These are phyloP conservation scores for Panorpa germanica DNA, from an alignment of 2,888 invertebrate genomes.

Conservation along the genomic window DNA sequence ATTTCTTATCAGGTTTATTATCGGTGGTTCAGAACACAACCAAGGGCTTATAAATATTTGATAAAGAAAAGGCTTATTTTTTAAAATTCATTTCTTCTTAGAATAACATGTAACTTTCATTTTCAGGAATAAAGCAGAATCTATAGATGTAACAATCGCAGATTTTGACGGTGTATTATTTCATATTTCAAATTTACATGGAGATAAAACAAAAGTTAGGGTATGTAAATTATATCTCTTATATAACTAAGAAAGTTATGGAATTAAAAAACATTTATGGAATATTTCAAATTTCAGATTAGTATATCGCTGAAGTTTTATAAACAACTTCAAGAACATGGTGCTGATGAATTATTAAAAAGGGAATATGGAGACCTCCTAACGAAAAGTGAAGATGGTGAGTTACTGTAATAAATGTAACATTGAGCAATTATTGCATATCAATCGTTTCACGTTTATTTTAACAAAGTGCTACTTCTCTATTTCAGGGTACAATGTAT, in stretches of 20 bases:
- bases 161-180: slow-evolving; percentile 99
- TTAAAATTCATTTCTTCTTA: slow-evolving; percentile 1
- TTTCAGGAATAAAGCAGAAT: slow-evolving; percentile 84
- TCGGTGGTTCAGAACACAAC: background rate
- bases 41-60: background rate
- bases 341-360: slow-evolving; percentile 90
- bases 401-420: slow-evolving; percentile 12
- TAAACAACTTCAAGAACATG: slow-evolving; percentile 94
- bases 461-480: slow-evolving; percentile 9
- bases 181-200: slow-evolving; percentile 93
- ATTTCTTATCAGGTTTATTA: background rate
- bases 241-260: background rate
- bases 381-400: slow-evolving; percentile 73
- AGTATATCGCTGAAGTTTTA: slow-evolving; percentile 98
- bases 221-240: slow-evolving; percentile 34
- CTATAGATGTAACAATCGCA: slow-evolving; percentile 82
- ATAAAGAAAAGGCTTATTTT: background rate
- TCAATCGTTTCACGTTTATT: slow-evolving; percentile 2
- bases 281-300: slow-evolving; percentile 39
- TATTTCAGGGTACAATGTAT: slow-evolving; percentile 75
- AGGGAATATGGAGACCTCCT: slow-evolving; percentile 78
- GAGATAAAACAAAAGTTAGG: slow-evolving; percentile 93
- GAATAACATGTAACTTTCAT: slow-evolving; percentile 10
- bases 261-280: background rate
- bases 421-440: slow-evolving; percentile 1